Evolutionary conservation across 2,113 vertebrate species (phyloP), one percentile per base, ranked within the genome.

Genomic region (Anoplopoma fimbria): DNA sequence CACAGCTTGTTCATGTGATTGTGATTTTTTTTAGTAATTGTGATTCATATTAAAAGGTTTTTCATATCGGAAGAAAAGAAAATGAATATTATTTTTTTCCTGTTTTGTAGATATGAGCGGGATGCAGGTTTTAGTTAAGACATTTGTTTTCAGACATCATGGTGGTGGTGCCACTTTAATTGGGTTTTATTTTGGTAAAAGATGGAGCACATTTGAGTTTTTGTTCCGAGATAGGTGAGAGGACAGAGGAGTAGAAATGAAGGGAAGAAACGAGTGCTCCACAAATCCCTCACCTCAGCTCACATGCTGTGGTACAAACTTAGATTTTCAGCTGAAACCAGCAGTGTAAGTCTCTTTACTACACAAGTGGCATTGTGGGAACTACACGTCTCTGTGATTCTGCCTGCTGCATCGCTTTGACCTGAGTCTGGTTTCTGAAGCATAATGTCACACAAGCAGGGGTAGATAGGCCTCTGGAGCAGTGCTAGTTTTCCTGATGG

Each of bases 371-470:
- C 71, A 71, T 68, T 71, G 51, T 69, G 53, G 69, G 33, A 83
- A 36, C 53, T 17, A 6, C 47, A n/a, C 2, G 9, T 83, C 77
- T 55, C 55, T 29, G 25, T 40, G 34, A 33, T 53, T 69, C 58
- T 69, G 47, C 9, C 33, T 69, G 45, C 68, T 57, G 38, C 79
- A 38, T 69, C 47, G 9, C 21, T 77, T 75, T 67, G 75, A 69
- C 51, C 74, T 71, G 51, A 78, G 72, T 31, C 75, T 68, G 64
- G 67, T 84, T 83, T 80, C 51, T 78, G 49, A 58, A 69, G 69
- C 70, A 73, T 77, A 78, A 79, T 80, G 73, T 81, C 74, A 63
- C 4, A 55, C 47, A 29, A 79, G 67, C 33, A 9, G 89, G 36
- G 61, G 34, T 33, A 34, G 60, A 79, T 12, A 29, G 40, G 55